Base-by-base conservation (phyloP, 2,888 invertebrate species). In the Acanthosepion esculentum region DNA sequence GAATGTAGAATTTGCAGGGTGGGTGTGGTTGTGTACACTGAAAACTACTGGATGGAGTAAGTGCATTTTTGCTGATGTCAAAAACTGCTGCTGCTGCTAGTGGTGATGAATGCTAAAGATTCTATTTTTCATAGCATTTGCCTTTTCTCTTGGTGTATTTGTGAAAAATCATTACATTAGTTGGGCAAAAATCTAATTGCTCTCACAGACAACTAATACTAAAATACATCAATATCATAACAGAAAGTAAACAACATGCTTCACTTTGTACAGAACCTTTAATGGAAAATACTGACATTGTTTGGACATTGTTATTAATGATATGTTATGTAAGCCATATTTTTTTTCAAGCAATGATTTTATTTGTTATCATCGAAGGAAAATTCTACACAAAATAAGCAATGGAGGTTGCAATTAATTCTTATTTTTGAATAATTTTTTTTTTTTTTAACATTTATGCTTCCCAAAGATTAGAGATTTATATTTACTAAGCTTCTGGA, bases 161-260 rank as follows among this genome's bases (percentile, higher is more conserved):
- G n/a, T 78, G 78, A n/a, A 78, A 78, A 78, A 78, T 78, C 78
- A 78, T 78, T 78, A 33, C 78, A 33, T 78, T 78, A 78, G 78
- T 78, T 33, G 78, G 33, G 78, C 78, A 33, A 78, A 78, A 78
- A 78, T 78, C 10, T 78, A 78, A 78, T 78, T n/a, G 78, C 78
- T 78, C 15, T 78, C n/a, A n/a, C n/a, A n/a, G 15, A 78, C 23
- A 78, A 12, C n/a, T 33, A 33, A 78, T 78, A 78, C 78, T 78
- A 78, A 78, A 78, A 78, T 78, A n/a, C 78, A 78, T 78, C 78
- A 78, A 78, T 78, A 33, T n/a, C n/a, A n/a, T 78, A n/a, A 78
- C 78, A n/a, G 78, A 78, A 33, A 78, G 78, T 33, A 78, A 78
- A 33, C 78, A n/a, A 78, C 10, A n/a, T 33, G n/a, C n/a, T 33